Conservation (phyloP, 2,113 vertebrate genomes). For the Enhydra lutris region DNA sequence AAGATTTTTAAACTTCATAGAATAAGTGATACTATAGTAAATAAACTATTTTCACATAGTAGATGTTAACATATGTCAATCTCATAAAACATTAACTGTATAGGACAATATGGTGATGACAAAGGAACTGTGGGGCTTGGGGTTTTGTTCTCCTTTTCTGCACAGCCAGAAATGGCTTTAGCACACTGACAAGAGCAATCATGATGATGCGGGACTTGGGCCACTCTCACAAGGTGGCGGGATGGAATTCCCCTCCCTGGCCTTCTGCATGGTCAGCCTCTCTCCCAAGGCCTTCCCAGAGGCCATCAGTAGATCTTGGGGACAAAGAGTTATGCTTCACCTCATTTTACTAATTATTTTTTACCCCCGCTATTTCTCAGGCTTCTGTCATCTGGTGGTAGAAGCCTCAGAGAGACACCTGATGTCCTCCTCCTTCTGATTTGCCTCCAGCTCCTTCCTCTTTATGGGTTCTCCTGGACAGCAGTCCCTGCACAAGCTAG, state of each 20-base stretch:
- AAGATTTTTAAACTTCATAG: not conserved
- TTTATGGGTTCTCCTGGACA: not conserved
- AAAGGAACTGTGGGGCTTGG: accelerated
- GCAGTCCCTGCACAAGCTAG: accelerated
- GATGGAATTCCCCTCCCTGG: accelerated
- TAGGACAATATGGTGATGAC: not conserved
- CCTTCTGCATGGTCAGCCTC: accelerated
- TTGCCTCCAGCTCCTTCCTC: not conserved
- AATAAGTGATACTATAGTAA: not conserved
- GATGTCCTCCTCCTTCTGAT: not conserved
- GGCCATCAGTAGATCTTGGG: not conserved
- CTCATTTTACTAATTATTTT: not conserved
- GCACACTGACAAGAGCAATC: accelerated
- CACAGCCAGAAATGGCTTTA: not conserved
- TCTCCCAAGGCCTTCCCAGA: not conserved
- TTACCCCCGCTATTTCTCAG: not conserved
- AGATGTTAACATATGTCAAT: accelerated
- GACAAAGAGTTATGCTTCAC: not conserved
- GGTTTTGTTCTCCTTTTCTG: not conserved
- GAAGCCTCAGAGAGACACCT: not conserved
- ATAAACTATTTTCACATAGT: not conserved
- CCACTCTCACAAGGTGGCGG: not conserved
- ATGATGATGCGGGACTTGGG: accelerated
- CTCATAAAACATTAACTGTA: not conserved
- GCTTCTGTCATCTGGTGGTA: accelerated